Conservation (phyloP, 2,113 vertebrate genomes). For the Actinemys pallida region DNA sequence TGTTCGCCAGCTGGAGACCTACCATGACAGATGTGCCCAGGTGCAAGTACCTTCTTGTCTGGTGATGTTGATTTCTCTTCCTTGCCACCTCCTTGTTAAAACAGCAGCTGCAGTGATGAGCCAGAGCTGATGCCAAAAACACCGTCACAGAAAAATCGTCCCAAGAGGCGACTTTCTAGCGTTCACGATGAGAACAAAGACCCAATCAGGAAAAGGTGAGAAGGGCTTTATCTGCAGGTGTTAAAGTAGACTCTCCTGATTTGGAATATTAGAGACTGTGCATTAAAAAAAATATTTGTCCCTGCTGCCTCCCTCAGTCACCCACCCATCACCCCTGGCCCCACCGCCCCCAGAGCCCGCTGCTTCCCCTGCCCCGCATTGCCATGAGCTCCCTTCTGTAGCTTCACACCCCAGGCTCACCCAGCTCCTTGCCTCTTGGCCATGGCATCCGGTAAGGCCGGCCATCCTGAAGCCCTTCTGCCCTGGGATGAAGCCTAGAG, state of each 20-base stretch:
- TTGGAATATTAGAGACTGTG: background rate
- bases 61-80: background rate
- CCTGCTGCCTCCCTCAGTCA: background rate
- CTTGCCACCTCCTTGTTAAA: background rate
- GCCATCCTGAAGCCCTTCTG: background rate
- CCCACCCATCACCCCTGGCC: background rate
- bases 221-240: background rate
- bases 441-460: background rate
- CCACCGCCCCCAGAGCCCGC: background rate
- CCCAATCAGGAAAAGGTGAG: conserved; percentile 81
- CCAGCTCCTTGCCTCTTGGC: too few relatives aligned
- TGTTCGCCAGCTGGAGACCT: background rate
- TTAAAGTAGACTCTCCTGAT: background rate
- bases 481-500: background rate
- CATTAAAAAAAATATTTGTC: background rate
- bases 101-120: conserved; percentile 87
- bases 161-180: conserved; percentile 82
- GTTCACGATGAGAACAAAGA: conserved; percentile 78
- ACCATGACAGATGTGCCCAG: too few relatives aligned
- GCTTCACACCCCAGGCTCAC: too few relatives aligned
- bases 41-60: background rate
- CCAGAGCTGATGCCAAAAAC: conserved; percentile 97
- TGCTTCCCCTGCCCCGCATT: too few relatives aligned
- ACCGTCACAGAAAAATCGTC: conserved; percentile 92
- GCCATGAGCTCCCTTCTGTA: too few relatives aligned